phyloP scores from a whole-genome alignment of 2,113 vertebrate species.

The Lasiurus borealis region DNA sequence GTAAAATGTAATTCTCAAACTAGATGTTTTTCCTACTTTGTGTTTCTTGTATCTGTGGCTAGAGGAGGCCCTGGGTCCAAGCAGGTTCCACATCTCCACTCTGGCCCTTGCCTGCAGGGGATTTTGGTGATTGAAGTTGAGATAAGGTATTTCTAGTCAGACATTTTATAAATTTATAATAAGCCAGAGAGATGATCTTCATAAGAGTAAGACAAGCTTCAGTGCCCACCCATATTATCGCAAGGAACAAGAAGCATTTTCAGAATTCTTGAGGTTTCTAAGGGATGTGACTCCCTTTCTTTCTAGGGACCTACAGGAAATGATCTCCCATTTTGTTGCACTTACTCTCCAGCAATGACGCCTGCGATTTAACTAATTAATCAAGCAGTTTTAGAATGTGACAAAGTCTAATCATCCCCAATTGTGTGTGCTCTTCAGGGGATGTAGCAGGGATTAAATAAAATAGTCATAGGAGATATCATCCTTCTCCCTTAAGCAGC shows the following conservation, averaged over 20 bases:
- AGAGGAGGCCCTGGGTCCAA: not conserved
- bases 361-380: slow-evolving; percentile 55
- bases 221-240: not conserved
- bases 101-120: not conserved
- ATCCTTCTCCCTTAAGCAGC: not conserved
- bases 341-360: not conserved
- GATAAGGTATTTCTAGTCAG: not conserved
- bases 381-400: slow-evolving; percentile 7
- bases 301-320: not conserved
- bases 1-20: slow-evolving; percentile 22
- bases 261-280: not conserved
- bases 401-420: slow-evolving; percentile 3
- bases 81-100: not conserved
- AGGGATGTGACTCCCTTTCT: not conserved
- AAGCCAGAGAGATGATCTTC: not conserved
- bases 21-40: not conserved
- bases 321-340: not conserved
- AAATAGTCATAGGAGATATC: not conserved
- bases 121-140: not conserved
- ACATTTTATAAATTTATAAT: not conserved
- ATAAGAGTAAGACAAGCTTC: not conserved
- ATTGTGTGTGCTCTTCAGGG: not conserved
- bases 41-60: not conserved
- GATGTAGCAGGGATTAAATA: not conserved
- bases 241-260: not conserved